phyloP scores from a whole-genome alignment of 1,140 invertebrate genomes.

The Potamilus streckersoni region DNA sequence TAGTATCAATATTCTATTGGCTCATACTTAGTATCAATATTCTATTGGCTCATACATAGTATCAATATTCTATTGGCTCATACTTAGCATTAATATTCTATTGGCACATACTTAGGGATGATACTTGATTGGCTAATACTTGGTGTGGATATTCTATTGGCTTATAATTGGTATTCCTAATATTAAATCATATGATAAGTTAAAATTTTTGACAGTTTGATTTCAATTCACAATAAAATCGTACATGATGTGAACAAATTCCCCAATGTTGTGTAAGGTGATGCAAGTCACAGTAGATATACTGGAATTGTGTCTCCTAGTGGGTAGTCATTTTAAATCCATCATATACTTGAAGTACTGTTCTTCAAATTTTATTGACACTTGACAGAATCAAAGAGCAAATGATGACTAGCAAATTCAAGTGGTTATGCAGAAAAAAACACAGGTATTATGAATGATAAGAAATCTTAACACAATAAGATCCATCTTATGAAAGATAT shows the following conservation, averaged over 20 bases:
- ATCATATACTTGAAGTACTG: constrained; percentile 6
- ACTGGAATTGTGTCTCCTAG: constrained; percentile 20
- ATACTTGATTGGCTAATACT: neutral
- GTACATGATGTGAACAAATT: neutral
- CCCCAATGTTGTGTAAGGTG: constrained; percentile 11
- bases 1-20: too few species aligned
- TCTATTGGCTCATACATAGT: too few species aligned
- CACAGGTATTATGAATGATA: too few species aligned
- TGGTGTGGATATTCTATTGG: constrained; percentile 14
- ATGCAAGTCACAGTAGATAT: constrained; percentile 12
- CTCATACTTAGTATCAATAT: too few species aligned
- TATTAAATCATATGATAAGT: neutral
- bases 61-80: too few species aligned
- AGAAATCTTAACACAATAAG: too few species aligned
- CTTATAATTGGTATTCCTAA: constrained; percentile 6
- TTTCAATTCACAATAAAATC: neutral
- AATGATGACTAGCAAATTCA: too few species aligned
- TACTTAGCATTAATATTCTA: too few species aligned
- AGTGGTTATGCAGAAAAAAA: too few species aligned
- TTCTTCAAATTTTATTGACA: neutral
- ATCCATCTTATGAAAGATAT: too few species aligned
- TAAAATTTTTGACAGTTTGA: constrained; percentile 4
- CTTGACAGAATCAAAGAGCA: constrained; percentile 6
- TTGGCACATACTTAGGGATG: too few species aligned
- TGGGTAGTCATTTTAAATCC: constrained; percentile 6